phyloP scores from a whole-genome alignment of 1,140 invertebrate species.

The Lutraria rhynchaena region DNA sequence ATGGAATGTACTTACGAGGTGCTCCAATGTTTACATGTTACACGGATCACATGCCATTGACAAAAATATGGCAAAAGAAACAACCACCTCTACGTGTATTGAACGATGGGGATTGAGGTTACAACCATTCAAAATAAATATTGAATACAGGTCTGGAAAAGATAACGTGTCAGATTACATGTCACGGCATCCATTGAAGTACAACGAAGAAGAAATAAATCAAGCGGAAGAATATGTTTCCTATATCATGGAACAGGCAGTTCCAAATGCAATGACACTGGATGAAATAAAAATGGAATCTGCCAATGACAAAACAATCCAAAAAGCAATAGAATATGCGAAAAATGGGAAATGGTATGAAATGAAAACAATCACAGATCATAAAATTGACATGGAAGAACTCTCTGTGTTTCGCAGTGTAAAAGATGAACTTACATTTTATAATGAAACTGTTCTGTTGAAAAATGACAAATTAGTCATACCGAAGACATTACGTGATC shows the following conservation, averaged over 20 bases:
- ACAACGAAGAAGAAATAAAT: slow-evolving; percentile 15
- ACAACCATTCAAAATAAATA: slow-evolving; percentile 51
- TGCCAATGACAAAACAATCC: slow-evolving; percentile 37
- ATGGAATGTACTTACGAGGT: slow-evolving; percentile 18
- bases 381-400: slow-evolving; percentile 24
- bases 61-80: slow-evolving; percentile 29
- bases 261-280: slow-evolving; percentile 48
- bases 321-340: slow-evolving; percentile 21
- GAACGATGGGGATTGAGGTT: slow-evolving; percentile 28
- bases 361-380: slow-evolving; percentile 26
- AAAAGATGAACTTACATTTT: neutral
- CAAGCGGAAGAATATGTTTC: slow-evolving; percentile 38
- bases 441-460: slow-evolving; percentile 23
- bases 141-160: slow-evolving; percentile 47
- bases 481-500: neutral
- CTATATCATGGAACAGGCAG: slow-evolving; percentile 37
- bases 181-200: slow-evolving; percentile 35
- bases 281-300: too few species aligned
- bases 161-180: slow-evolving; percentile 58
- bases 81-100: slow-evolving; percentile 10
- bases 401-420: neutral
- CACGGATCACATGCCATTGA: slow-evolving; percentile 21
- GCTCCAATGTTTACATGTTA: slow-evolving; percentile 17
- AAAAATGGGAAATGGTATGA: slow-evolving; percentile 24
- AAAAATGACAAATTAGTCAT: slow-evolving; percentile 27